These are phyloP conservation scores for Epicampocera succincta DNA, from an alignment of 2,888 invertebrate genomes.

Conservation along the genomic window DNA sequence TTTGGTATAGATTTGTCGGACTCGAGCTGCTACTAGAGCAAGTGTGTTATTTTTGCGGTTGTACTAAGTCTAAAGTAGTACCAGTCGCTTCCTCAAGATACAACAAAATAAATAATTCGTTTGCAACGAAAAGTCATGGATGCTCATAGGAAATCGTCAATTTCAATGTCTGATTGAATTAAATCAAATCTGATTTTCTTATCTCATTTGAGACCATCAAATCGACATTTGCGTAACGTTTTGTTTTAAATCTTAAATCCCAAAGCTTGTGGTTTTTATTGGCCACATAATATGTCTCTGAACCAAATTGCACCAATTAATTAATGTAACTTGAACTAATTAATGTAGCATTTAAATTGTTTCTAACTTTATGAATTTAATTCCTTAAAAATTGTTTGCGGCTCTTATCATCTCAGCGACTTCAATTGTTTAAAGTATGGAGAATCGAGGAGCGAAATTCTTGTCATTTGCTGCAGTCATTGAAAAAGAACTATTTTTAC, in stretches of 20 bases:
- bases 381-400: slow-evolving; percentile 35
- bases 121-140: background rate
- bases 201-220: too few species aligned
- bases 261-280: too few species aligned
- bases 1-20: too few species aligned
- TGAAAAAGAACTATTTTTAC: too few species aligned
- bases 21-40: background rate
- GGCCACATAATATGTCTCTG: background rate
- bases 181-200: too few species aligned
- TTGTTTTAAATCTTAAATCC: too few species aligned
- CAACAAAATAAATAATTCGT: slow-evolving; percentile 9
- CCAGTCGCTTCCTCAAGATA: slow-evolving; percentile 14
- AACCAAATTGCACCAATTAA: background rate
- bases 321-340: slow-evolving; percentile 31
- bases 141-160: background rate
- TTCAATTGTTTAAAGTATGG: slow-evolving; percentile 19
- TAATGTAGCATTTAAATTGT: background rate
- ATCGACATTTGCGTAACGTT: too few species aligned
- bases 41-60: slow-evolving; percentile 40
- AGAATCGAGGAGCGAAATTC: too few species aligned
- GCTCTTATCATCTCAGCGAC: slow-evolving; percentile 47
- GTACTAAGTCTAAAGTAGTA: slow-evolving; percentile 42
- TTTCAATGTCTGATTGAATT: background rate
- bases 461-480: too few species aligned
- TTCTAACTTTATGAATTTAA: background rate